Percentiles rank a stretch among this genome's conserved stretches.
These are phyloP conservation scores for Acanthoscelides obtectus DNA, from an alignment of 2,888 invertebrate genomes.

Conservation along the genomic window DNA sequence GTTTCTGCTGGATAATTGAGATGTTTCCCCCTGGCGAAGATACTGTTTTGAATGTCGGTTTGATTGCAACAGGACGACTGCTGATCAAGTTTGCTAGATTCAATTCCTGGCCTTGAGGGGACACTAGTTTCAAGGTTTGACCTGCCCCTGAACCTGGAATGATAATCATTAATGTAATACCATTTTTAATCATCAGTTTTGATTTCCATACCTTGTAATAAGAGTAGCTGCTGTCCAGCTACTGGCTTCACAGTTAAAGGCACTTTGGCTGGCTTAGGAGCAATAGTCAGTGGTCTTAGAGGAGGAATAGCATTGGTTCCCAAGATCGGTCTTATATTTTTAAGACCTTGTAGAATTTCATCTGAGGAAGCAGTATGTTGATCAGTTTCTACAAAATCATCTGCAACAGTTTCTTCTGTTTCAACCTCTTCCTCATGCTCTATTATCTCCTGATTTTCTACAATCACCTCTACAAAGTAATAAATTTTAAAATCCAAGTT, in stretches of 20 bases:
- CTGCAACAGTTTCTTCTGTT: constrained; percentile 37
- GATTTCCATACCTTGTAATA: constrained; percentile 43
- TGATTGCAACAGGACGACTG: constrained; percentile 40
- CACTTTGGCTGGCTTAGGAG: constrained; percentile 39
- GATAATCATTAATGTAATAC: not conserved
- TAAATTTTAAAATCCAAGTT: not conserved
- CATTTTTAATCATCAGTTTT: not conserved
- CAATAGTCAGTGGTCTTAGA: constrained; percentile 36
- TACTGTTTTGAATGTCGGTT: constrained; percentile 37
- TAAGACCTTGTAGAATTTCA: constrained; percentile 36
- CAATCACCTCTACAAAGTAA: constrained; percentile 30
- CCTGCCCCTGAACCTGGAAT: constrained; percentile 29
- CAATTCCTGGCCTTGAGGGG: constrained; percentile 42
- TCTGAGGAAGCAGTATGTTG: constrained; percentile 29
- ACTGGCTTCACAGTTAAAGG: constrained; percentile 42
- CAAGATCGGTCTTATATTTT: constrained; percentile 21
- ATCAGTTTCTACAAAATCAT: constrained; percentile 41
- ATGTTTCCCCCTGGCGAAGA: constrained; percentile 28
- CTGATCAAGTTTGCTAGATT: constrained; percentile 41
- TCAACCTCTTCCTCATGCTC: constrained; percentile 38
- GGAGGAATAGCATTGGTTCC: constrained; percentile 35
- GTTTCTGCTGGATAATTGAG: constrained; percentile 36
- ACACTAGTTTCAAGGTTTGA: constrained; percentile 44
- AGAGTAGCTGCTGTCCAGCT: constrained; percentile 48
- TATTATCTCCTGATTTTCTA: constrained; percentile 29